Evolutionary conservation across 2,888 invertebrate species (phyloP), one percentile per base, ranked within the genome.

Genomic region (Drosophila stalkeri): DNA sequence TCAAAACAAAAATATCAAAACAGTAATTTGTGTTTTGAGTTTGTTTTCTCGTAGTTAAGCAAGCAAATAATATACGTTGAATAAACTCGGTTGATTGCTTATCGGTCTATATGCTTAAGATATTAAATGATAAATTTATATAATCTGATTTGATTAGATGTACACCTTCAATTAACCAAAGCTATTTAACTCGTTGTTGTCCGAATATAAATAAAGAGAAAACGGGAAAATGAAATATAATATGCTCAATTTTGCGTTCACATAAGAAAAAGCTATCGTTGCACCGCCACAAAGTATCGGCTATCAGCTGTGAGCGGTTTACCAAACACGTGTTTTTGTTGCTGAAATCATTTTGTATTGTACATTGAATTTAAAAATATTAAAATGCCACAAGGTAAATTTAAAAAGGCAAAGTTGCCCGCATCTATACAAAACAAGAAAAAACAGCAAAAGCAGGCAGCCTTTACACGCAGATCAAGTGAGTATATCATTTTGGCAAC

Each of bases 311-410:
- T 46, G 18, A 2, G 9, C 9, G 51, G 62, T 35, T 47, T 11
- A 7, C n/a, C 2, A 46, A 77, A 60, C 80, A 80, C 77, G 77
- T 77, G 77, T 60, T 8, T 39, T 8, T 35, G 23, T 54, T n/a
- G 27, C 5, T 14, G 2, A 31, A 37, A 44, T 62, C 4, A 14
- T 39, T 51, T 51, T n/a, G 5, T 4, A 20, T 14, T 51, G 43
- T 39, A 11, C 16, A 37, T 23, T 37, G 9, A 37, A 23, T 37
- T 60, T 33, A 33, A 4, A 16, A 51, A 5, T 16, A 55, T 9
- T n/a, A 64, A 41, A 33, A 95, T 95, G 95, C 94, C 94, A 0
- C 95, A 95, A 91, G 95, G 95, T 74, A 95, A 95, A 87, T 92
- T 95, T 65, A 95, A 95, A 91, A 95, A 95, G 86, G 83, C 94